Percentiles rank a stretch among this genome's conserved stretches.
Conservation (phyloP, 2,888 invertebrate genomes). For the Gastracanthus pulcherrimus region DNA sequence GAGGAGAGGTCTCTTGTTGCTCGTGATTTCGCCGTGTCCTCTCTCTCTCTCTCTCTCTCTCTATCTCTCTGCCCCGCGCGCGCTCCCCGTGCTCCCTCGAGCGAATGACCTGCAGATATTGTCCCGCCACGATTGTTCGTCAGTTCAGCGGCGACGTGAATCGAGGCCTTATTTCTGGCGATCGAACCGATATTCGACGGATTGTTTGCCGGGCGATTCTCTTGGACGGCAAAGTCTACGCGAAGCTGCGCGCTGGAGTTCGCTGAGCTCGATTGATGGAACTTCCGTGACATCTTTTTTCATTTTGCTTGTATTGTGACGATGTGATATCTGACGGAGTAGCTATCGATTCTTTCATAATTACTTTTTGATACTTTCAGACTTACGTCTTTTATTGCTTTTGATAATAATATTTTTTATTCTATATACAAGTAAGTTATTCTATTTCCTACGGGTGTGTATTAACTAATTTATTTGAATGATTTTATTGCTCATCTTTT, state of each 20-base stretch:
- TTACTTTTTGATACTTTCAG: too few species aligned
- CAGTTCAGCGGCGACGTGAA: slow-evolving; percentile 13
- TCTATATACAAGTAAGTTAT: too few species aligned
- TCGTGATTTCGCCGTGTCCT: slow-evolving; percentile 4
- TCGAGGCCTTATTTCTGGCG: slow-evolving; percentile 23
- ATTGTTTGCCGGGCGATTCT: slow-evolving; percentile 24
- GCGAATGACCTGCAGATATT: slow-evolving; percentile 52
- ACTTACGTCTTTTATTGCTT: too few species aligned
- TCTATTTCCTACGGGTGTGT: too few species aligned
- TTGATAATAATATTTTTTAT: too few species aligned
- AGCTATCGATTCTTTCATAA: too few species aligned
- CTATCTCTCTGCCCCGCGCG: too few species aligned
- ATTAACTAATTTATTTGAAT: too few species aligned
- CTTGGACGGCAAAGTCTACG: background rate
- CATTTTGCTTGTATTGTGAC: background rate
- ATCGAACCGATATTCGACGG: slow-evolving; percentile 41
- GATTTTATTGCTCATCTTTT: too few species aligned
- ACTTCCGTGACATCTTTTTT: slow-evolving; percentile 22
- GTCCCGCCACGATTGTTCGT: slow-evolving; percentile 38
- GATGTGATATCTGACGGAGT: too few species aligned
- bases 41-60: too few species aligned
- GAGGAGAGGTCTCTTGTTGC: background rate
- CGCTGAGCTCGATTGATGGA: slow-evolving; percentile 30
- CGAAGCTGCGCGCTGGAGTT: background rate
- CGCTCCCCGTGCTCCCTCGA: background rate